Base-by-base conservation (phyloP, 2,888 invertebrate species). In the Empis livida region DNA sequence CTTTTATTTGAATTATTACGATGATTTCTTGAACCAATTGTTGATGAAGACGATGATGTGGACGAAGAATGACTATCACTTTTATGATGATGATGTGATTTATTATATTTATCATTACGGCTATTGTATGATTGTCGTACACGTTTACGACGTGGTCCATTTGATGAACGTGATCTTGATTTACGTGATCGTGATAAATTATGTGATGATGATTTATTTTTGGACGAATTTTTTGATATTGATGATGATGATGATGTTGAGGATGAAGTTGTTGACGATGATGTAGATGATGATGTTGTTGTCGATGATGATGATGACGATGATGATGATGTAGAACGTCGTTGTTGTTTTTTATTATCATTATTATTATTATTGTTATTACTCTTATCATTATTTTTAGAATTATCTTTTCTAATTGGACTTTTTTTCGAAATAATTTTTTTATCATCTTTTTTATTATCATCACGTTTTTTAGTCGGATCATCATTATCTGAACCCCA, bases 401-500 rank as follows among this genome's bases (percentile, higher is more conserved):
- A 8, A 8, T 9, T 27, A 2, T 41, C n/a, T 37, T 44, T 44
- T 13, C 15, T 30, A 13, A 43, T 46, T 35, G 27, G 31, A 15
- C 41, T 47, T 16, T 47, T 47, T 11, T 51, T 45, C 10, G 49
- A 48, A 10, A 23, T 15, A 14, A 31, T 14, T 48, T 45, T 49
- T 20, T 41, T 43, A 10, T 35, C 44, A 16, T 14, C 40, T 3
- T 23, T 32, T 41, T 47, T 44, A 27, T 14, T 16, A 13, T 42
- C 42, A 39, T 17, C 13, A 17, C 13, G 13, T n/a, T 27, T 30
- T n/a, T 30, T 27, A 27, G 44, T 45, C 31, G 44, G 30, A 15
- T 47, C 30, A 4, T 73, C 78, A 42, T 76, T 78, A 50, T 79
- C 80, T 54, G 76, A 76, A 50, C 82, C 83, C 79, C 83, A 84